Percentiles rank a stretch among this genome's conserved stretches.
phyloP scores from a whole-genome alignment of 2,113 vertebrate genomes.

The Felis catus region F.catus_Fca126_mat1.0 CM031414.1:120323501-120324000 shows the following conservation, averaged over 20 bases:
- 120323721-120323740: neutral
- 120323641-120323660: neutral
- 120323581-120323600: neutral
- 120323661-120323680: neutral
- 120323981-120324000: neutral
- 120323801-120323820: neutral
- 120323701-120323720: neutral
- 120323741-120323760: neutral
- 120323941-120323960: neutral
- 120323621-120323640: neutral
- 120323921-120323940: neutral
- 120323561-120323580: neutral
- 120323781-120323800: neutral
- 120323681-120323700: slow-evolving; percentile 42
- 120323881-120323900: neutral
- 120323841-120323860: neutral
- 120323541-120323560: neutral
- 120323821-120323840: neutral
- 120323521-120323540: neutral
- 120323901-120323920: neutral
- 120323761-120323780: slow-evolving; percentile 20
- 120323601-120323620: neutral
- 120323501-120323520: neutral
- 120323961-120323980: neutral
- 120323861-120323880: neutral